Conservation (phyloP, 1,140 invertebrate species). For the Drosophila cardini region DNA sequence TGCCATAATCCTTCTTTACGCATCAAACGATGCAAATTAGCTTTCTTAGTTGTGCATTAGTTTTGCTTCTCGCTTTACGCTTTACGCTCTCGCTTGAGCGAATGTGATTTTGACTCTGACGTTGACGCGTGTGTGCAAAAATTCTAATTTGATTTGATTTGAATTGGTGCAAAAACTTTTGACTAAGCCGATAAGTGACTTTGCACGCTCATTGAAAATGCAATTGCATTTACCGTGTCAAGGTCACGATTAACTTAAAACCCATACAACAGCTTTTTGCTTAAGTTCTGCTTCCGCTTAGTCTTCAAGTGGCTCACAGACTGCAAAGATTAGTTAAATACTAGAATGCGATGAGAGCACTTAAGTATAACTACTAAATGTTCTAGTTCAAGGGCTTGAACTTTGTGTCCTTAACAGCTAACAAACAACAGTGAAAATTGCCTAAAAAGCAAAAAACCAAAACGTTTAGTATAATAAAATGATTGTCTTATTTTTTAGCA, state of each 20-base stretch:
- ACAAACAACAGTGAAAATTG: neutral
- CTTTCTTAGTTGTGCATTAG: conserved; percentile 58
- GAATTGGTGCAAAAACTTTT: conserved; percentile 29
- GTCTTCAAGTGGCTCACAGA: neutral
- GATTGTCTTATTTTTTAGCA: neutral
- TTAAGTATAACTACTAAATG: conserved; percentile 3
- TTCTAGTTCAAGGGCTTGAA: conserved; percentile 11
- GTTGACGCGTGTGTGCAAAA: conserved; percentile 30
- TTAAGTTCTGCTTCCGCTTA: conserved; percentile 18
- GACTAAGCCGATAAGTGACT: conserved; percentile 27
- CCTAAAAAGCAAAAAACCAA: neutral
- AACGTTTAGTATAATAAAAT: neutral
- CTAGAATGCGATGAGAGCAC: neutral
- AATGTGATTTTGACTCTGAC: conserved; percentile 7
- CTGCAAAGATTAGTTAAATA: conserved; percentile 9
- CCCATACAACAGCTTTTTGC: conserved; percentile 1
- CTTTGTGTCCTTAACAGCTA: neutral
- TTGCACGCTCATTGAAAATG: conserved; percentile 45
- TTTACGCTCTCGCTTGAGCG: conserved; percentile 31
- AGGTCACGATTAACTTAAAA: conserved; percentile 47
- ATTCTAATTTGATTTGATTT: conserved; percentile 46
- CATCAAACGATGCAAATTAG: conserved; percentile 66
- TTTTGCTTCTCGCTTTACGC: conserved; percentile 35
- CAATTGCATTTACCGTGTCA: conserved; percentile 62
- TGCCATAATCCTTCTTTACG: conserved; percentile 36